Evolutionary conservation across 2,113 vertebrate species (phyloP).

Genomic region (Pampusana beccarii): DNA sequence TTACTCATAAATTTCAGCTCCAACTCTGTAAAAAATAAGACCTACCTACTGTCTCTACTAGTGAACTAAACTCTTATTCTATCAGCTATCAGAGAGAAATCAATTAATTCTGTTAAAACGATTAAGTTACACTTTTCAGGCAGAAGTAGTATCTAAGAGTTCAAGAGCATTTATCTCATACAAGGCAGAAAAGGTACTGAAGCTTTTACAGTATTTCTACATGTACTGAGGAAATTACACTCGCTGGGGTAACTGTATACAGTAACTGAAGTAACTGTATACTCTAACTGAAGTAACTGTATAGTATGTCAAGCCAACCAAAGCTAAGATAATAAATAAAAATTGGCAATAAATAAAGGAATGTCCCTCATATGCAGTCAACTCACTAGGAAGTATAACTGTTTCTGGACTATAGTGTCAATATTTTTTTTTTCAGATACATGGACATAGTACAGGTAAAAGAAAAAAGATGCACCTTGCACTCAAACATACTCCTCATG

Average conservation of each 20-base stretch:
- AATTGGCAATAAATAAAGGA: not conserved
- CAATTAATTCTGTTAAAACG: not conserved
- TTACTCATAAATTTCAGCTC: not conserved
- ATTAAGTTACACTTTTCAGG: not conserved
- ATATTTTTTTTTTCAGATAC: not conserved
- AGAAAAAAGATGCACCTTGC: not conserved
- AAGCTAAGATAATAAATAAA: conserved; percentile 43
- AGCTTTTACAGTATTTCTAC: not conserved
- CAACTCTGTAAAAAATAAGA: not conserved
- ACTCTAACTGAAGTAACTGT: conserved; percentile 17
- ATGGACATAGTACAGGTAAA: not conserved
- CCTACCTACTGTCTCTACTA: not conserved
- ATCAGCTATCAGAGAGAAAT: not conserved
- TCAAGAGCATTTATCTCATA: not conserved
- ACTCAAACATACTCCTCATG: not conserved
- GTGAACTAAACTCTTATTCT: not conserved
- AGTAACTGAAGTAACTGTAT: too few species aligned
- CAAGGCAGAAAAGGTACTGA: not conserved
- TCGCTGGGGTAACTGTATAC: not conserved
- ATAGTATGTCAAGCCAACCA: not conserved
- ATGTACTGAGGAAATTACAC: not conserved
- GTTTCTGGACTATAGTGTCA: not conserved
- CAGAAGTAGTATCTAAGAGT: not conserved
- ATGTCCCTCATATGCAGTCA: not conserved
- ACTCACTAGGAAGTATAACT: not conserved